phyloP scores from a whole-genome alignment of 2,888 invertebrate genomes.

The Lasius fuliginosus region DNA sequence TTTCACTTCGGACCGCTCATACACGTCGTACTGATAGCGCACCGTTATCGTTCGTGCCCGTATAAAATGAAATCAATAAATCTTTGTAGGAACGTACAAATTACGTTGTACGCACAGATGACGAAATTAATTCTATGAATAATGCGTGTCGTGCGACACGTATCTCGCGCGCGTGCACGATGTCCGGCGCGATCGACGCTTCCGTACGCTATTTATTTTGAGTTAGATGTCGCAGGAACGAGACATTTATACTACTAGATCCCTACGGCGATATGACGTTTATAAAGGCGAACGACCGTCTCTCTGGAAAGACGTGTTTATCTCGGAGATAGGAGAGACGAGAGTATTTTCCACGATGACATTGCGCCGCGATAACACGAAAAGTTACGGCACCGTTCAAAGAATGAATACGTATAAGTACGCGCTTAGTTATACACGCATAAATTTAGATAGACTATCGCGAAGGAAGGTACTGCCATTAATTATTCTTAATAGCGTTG shows the following conservation, averaged over 20 bases:
- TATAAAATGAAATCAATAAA: conserved; percentile 40
- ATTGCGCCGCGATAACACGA: conserved; percentile 25
- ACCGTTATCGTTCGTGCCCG: conserved; percentile 29
- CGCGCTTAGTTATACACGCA: conserved; percentile 16
- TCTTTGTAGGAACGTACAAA: conserved; percentile 40
- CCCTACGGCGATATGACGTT: conserved; percentile 44
- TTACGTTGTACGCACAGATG: conserved; percentile 32
- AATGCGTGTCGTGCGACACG: conserved; percentile 37
- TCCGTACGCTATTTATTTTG: conserved; percentile 66
- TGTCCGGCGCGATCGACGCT: conserved; percentile 57
- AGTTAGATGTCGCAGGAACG: conserved; percentile 51
- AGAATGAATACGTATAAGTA: conserved; percentile 43
- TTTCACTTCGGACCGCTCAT: conserved; percentile 9
- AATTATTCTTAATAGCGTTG: conserved; percentile 14
- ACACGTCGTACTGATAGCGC: conserved; percentile 16
- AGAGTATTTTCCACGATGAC: conserved; percentile 30
- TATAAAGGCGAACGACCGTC: conserved; percentile 38
- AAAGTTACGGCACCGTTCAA: conserved; percentile 34
- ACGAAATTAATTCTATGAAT: conserved; percentile 66
- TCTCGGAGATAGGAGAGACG: conserved; percentile 39
- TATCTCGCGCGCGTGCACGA: conserved; percentile 40
- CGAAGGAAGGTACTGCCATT: conserved; percentile 17
- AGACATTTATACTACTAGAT: conserved; percentile 47
- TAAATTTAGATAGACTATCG: conserved; percentile 43
- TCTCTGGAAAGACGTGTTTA: conserved; percentile 39